These are phyloP conservation scores for Leptinotarsa defecta DNA, from an alignment of 1,140 invertebrate genomes.

Conservation along the genomic window DNA sequence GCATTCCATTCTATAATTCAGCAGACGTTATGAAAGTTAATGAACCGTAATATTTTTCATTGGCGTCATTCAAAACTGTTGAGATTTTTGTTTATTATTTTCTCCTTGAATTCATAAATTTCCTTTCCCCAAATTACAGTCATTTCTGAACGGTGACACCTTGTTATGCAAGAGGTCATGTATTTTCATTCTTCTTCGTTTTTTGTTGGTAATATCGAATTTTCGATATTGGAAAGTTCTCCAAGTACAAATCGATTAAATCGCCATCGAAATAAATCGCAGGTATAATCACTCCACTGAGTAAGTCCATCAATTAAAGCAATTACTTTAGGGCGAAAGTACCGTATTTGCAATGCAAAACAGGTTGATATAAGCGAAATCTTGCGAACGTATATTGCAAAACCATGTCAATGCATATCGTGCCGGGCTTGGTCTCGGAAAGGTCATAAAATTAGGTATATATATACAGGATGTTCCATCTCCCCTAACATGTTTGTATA, in stretches of 20 bases:
- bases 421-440: neutral
- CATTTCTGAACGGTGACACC: neutral
- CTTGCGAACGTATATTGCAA: neutral
- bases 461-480: neutral
- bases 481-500: neutral
- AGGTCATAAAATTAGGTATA: neutral
- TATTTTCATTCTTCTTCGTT: neutral
- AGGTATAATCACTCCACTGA: neutral
- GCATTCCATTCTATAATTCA: no score
- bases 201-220: neutral
- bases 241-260: neutral
- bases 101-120: no score
- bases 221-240: neutral
- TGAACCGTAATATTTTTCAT: no score
- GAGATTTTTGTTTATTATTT: no score
- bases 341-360: neutral
- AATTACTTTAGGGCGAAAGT: slow-evolving; percentile 2
- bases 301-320: neutral
- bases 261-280: neutral
- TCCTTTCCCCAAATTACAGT: no score
- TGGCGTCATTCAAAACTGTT: no score
- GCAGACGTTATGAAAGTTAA: no score
- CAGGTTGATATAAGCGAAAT: neutral
- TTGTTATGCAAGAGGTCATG: neutral
- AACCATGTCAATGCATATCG: neutral